Percentiles rank a stretch among this genome's conserved stretches.
Evolutionary conservation across 2,888 invertebrate genomes (phyloP).

Genomic region (Carcina quercana): DNA sequence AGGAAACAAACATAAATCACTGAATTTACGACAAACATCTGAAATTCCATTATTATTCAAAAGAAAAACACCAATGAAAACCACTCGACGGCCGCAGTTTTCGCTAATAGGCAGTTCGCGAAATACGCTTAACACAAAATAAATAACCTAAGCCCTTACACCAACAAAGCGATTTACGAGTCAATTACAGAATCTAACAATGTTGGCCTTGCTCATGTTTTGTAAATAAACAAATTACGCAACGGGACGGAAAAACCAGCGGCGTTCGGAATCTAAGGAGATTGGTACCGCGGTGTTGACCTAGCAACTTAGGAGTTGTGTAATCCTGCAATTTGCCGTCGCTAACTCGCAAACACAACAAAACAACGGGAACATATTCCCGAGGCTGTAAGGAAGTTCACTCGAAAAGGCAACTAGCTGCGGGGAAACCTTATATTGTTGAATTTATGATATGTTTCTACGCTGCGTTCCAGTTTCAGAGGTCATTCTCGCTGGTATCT

Average conservation of each 20-base stretch:
- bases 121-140: conserved; percentile 40
- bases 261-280: conserved; percentile 45
- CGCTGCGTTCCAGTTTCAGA: conserved; percentile 47
- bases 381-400: conserved; percentile 62
- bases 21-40: conserved; percentile 54
- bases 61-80: conserved; percentile 43
- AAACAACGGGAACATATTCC: conserved; percentile 67
- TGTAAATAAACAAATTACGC: conserved; percentile 43
- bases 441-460: conserved; percentile 61
- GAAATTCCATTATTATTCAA: conserved; percentile 49
- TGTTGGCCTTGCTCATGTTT: conserved; percentile 40
- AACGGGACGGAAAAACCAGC: conserved; percentile 43
- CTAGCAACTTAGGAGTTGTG: conserved; percentile 64
- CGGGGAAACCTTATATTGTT: conserved; percentile 62
- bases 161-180: conserved; percentile 30
- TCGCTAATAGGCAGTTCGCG: conserved; percentile 39
- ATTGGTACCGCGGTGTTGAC: conserved; percentile 55
- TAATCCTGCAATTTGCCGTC: conserved; percentile 67
- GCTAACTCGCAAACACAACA: conserved; percentile 69
- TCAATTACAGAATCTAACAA: conserved; percentile 31
- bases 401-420: conserved; percentile 66
- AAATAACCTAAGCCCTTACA: conserved; percentile 36
- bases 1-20: conserved; percentile 62
- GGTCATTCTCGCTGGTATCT: conserved; percentile 51
- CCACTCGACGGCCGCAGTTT: conserved; percentile 31